These are phyloP conservation scores for Enteromius anoplus DNA, from an alignment of 2,797 vertebrate genomes.

Conservation along the genomic window DNA sequence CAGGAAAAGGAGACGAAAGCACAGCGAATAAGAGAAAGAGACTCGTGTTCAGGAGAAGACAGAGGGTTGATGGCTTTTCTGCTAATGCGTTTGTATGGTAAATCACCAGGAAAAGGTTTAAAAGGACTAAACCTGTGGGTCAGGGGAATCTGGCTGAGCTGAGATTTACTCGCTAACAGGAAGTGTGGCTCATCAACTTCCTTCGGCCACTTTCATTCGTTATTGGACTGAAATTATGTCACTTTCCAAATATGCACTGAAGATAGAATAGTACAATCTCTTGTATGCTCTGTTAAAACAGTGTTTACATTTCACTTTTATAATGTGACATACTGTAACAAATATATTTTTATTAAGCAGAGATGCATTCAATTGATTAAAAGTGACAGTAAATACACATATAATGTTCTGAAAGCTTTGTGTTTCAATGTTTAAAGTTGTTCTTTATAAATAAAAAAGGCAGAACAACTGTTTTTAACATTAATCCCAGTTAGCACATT, in stretches of 20 bases:
- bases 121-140: slow-evolving; percentile 26
- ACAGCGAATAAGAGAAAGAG: slow-evolving; percentile 4
- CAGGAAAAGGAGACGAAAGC: slow-evolving; percentile 7
- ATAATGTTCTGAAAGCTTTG: background rate
- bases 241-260: background rate
- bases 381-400: background rate
- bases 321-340: background rate
- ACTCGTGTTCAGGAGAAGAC: slow-evolving; percentile 24
- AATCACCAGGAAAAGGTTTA: slow-evolving; percentile 22
- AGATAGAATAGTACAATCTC: background rate
- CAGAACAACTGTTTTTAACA: background rate
- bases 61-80: slow-evolving; percentile 21
- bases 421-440: background rate
- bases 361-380: background rate
- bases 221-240: background rate
- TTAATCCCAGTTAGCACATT: too few relatives aligned
- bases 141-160: slow-evolving; percentile 26
- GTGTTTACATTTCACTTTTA: background rate
- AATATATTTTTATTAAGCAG: background rate
- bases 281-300: background rate
- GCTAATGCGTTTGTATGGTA: slow-evolving; percentile 40
- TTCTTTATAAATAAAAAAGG: background rate
- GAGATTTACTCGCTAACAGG: background rate
- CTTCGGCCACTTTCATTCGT: background rate
- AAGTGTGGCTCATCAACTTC: slow-evolving; percentile 28